Percentiles rank a stretch among this genome's conserved stretches.
Conservation (phyloP, 2,113 vertebrate species). For the Zosterops borbonicus region DNA sequence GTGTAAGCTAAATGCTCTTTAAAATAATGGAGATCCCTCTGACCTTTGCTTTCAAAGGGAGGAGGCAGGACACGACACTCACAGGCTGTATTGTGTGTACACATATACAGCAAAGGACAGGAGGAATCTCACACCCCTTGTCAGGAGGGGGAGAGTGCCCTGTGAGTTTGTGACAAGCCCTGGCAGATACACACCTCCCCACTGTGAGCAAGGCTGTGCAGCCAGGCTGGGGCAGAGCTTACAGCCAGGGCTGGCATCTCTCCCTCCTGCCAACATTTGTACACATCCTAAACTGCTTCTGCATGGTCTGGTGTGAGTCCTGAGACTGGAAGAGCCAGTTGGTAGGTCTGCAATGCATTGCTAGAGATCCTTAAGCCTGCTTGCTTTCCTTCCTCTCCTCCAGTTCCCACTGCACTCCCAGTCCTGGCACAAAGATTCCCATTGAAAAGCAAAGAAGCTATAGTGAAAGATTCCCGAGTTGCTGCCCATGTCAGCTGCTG, state of each 20-base stretch:
- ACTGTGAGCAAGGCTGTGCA: background rate
- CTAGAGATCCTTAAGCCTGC: background rate
- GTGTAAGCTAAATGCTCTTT: background rate
- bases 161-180: background rate
- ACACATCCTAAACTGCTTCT: background rate
- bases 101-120: background rate
- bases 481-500: background rate
- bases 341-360: background rate
- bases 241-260: background rate
- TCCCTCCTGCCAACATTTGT: background rate
- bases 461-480: background rate
- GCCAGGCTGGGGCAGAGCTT: background rate
- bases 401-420: background rate
- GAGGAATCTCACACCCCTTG: background rate
- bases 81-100: background rate
- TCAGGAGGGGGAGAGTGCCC: background rate
- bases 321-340: background rate
- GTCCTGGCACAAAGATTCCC: background rate
- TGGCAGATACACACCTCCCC: background rate
- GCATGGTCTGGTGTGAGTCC: background rate
- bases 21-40: background rate
- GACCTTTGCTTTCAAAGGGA: background rate
- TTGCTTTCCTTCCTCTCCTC: background rate
- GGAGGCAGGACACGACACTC: background rate
- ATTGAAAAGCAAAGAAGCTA: background rate